phyloP scores from a whole-genome alignment of 2,888 invertebrate species.

The Allolobophora icterica region DNA sequence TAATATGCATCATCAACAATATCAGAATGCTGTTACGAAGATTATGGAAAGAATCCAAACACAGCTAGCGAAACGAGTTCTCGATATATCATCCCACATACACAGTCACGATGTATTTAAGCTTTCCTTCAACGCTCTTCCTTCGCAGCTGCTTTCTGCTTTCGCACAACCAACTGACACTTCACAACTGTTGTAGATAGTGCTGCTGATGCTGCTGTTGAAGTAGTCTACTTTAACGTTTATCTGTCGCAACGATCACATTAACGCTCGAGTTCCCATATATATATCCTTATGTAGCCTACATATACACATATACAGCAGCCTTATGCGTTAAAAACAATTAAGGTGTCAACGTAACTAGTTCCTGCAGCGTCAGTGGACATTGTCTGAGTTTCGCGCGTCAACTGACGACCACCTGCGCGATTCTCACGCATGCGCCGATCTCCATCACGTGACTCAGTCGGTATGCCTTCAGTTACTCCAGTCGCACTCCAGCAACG shows the following conservation, averaged over 20 bases:
- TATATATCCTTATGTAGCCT: no score
- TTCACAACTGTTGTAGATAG: neutral
- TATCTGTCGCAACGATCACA: neutral
- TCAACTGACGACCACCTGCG: neutral
- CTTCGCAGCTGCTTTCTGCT: neutral
- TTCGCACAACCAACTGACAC: neutral
- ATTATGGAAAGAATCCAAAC: neutral
- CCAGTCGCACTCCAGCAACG: neutral
- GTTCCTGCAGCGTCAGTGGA: neutral
- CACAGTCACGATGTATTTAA: neutral
- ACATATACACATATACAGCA: no score
- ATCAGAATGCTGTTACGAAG: neutral
- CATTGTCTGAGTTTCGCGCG: neutral
- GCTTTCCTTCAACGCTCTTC: neutral
- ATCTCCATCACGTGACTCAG: neutral
- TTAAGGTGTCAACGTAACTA: neutral
- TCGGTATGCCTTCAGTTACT: neutral
- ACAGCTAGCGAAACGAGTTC: neutral
- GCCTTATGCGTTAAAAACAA: neutral
- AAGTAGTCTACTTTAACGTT: neutral
- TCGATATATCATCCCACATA: neutral
- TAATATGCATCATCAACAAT: neutral
- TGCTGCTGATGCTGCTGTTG: neutral
- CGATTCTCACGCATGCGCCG: slow-evolving; percentile 11
- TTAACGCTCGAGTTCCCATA: neutral